These are phyloP conservation scores for Chironomus tentans DNA, from an alignment of 2,888 invertebrate genomes.

Conservation along the genomic window DNA sequence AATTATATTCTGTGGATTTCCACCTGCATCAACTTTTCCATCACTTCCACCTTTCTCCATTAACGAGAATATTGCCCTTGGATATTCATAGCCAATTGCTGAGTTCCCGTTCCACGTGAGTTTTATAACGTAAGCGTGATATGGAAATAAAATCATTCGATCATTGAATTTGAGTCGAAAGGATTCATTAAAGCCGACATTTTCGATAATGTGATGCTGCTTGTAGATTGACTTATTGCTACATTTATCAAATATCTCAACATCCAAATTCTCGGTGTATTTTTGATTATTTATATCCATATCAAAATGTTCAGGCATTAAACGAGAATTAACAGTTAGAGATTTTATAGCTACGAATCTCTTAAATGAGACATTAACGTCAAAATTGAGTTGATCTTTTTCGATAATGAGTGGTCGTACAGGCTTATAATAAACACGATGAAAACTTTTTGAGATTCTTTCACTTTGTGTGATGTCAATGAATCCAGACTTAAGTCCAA, in stretches of 20 bases:
- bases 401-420: slow-evolving; percentile 38
- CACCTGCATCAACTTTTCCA: background rate
- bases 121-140: slow-evolving; percentile 37
- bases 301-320: slow-evolving; percentile 33
- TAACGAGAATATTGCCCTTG: slow-evolving; percentile 37
- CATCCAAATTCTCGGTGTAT: background rate
- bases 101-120: slow-evolving; percentile 35
- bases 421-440: slow-evolving; percentile 40
- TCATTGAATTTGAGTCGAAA: slow-evolving; percentile 34
- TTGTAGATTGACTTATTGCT: slow-evolving; percentile 1
- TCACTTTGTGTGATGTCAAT: background rate
- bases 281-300: background rate
- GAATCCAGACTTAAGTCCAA: background rate
- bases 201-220: slow-evolving; percentile 14
- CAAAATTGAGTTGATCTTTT: slow-evolving; percentile 34
- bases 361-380: slow-evolving; percentile 34
- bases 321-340: slow-evolving; percentile 37
- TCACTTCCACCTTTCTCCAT: slow-evolving; percentile 16
- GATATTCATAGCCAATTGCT: slow-evolving; percentile 40
- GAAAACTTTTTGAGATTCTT: slow-evolving; percentile 1
- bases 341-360: slow-evolving; percentile 38
- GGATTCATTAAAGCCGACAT: slow-evolving; percentile 27
- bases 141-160: slow-evolving; percentile 36
- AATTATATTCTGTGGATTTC: background rate
- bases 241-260: slow-evolving; percentile 10